Evolutionary conservation across 2,888 invertebrate genomes (phyloP), one percentile per base, ranked within the genome.

Genomic region (Cerastis leucographa): DNA sequence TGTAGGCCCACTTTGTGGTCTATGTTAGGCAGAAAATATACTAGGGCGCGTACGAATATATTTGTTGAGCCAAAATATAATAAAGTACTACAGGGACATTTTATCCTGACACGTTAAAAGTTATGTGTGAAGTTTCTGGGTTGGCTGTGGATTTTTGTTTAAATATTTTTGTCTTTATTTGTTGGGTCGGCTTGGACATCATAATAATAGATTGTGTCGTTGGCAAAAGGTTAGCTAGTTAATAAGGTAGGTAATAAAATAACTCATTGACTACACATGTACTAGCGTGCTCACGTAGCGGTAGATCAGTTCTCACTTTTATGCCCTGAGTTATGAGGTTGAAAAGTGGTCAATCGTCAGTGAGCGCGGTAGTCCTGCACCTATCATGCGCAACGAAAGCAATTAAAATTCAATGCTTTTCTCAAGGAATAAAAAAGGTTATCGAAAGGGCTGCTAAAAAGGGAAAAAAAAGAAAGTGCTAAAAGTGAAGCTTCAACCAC

Each of bases 1-100:
- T 81, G 78, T 86, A 86, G 46, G 71, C 85, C 22, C 40, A 74
- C 75, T 78, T 82, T 86, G 35, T 40, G 80, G 42, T 74, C 78
- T 83, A 83, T 72, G 75, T 85, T 65, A 62, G 46, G 40, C 42
- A 69, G 70, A 84, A 73, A 74, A 84, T 80, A 68, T 71, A 59
- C 49, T 56, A 74, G 72, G 56, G 51, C 29, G 49, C 51, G 56
- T 51, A 70, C n/a, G 40, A 74, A 79, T 84, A 72, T 64, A 81
- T 81, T 71, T 77, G 62, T 76, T 46, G 59, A 61, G 49, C 5
- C 22, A 6, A 72, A 80, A 76, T 62, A 72, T 84, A 83, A 3
- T 66, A 71, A 62, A 56, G 49, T 25, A 62, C 40, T n/a, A 29
- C 22, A 66, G 49, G 61, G 25, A 56, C 51, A 61, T 82, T 61